Conservation (phyloP, 2,113 vertebrate genomes). For the Chamaetylas fuelleborni region DNA sequence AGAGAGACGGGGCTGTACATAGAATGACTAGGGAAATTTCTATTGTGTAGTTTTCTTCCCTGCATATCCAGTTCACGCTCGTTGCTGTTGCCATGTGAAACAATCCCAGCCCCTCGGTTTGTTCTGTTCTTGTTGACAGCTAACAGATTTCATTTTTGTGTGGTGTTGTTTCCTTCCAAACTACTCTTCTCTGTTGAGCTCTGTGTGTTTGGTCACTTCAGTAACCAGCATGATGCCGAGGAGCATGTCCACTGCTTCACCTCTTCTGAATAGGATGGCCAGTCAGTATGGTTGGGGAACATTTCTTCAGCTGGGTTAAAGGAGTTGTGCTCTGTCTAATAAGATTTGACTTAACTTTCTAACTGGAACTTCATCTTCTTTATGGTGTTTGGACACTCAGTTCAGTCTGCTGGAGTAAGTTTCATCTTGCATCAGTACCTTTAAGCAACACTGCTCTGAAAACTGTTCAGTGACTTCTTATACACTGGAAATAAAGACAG, state of each 20-base stretch:
- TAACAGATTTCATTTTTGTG: conserved; percentile 26
- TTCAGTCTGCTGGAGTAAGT: not conserved
- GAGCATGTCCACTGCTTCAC: conserved; percentile 16
- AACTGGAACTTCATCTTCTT: conserved; percentile 12
- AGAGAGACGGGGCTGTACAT: not conserved
- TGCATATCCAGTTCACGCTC: conserved; percentile 11
- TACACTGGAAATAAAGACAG: conserved; percentile 48
- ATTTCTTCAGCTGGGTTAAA: not conserved
- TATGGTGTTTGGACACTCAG: not conserved
- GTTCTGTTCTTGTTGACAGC: conserved; percentile 36
- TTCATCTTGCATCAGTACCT: not conserved
- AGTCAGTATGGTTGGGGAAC: not conserved
- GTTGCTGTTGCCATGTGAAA: conserved; percentile 47
- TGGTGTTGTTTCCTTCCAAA: conserved; percentile 16
- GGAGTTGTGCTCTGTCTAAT: not conserved
- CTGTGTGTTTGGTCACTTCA: conserved; percentile 24
- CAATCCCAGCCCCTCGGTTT: not conserved
- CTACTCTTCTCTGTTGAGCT: conserved; percentile 24
- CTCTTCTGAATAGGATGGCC: not conserved
- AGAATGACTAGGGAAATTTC: conserved; percentile 5
- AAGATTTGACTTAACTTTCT: not conserved
- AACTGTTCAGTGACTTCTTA: conserved; percentile 17
- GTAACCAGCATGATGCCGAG: conserved; percentile 36
- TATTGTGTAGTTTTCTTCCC: conserved; percentile 44
- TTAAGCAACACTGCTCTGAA: not conserved